These are phyloP conservation scores for Phyllotreta cruciferae DNA, from an alignment of 2,888 invertebrate species.

Conservation along the genomic window DNA sequence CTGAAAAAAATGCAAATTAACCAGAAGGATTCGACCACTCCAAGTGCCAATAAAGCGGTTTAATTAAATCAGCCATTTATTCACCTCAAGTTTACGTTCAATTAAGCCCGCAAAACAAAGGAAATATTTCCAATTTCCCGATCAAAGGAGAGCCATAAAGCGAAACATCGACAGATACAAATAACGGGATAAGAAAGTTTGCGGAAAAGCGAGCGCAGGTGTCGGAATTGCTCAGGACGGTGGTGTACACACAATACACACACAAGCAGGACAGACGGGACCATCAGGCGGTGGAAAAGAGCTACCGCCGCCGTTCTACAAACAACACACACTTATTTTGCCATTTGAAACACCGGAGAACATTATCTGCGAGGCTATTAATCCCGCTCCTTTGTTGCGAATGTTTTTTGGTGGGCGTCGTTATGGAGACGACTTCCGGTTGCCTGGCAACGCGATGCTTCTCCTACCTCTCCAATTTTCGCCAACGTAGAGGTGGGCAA, in stretches of 20 bases:
- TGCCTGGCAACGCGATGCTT: slow-evolving; percentile 56
- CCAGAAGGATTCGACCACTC: too few relatives aligned
- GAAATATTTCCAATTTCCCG: too few relatives aligned
- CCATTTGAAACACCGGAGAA: slow-evolving; percentile 58
- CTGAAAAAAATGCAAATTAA: too few relatives aligned
- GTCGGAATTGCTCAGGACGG: slow-evolving; percentile 18
- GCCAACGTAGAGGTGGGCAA: slow-evolving; percentile 14
- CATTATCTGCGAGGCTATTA: slow-evolving; percentile 60
- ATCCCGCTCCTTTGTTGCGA: slow-evolving; percentile 60
- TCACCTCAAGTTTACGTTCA: too few relatives aligned
- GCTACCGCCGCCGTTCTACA: slow-evolving; percentile 32
- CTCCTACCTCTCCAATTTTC: slow-evolving; percentile 42
- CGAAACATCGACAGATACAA: too few relatives aligned
- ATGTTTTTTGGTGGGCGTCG: slow-evolving; percentile 60
- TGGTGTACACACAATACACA: slow-evolving; percentile 17
- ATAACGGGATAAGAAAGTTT: too few relatives aligned
- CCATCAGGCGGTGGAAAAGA: slow-evolving; percentile 17
- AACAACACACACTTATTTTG: slow-evolving; percentile 55
- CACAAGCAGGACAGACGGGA: slow-evolving; percentile 13
- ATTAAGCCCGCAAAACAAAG: too few relatives aligned
- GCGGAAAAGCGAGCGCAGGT: slow-evolving; percentile 21
- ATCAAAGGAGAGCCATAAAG: too few relatives aligned
- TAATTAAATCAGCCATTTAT: too few relatives aligned
- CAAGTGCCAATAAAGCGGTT: too few relatives aligned
- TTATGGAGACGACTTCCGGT: slow-evolving; percentile 59